Evolutionary conservation across 2,888 invertebrate species (phyloP).

Genomic region (Thera britannica): DNA sequence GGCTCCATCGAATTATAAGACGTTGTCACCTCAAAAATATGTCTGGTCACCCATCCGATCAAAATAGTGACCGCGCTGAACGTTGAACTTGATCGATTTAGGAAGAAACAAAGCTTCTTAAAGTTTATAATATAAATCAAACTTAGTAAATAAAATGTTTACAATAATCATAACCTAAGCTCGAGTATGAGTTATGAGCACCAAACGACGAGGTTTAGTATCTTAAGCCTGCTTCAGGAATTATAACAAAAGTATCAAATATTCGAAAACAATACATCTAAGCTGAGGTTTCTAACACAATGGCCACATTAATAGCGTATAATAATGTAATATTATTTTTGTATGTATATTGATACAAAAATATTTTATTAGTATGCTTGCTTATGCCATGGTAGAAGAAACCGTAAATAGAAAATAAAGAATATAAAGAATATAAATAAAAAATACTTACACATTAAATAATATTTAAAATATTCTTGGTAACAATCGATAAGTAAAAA

Average conservation of each 20-base stretch:
- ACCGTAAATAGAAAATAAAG: background rate
- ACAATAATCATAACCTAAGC: constrained; percentile 27
- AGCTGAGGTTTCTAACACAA: background rate
- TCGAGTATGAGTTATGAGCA: constrained; percentile 30
- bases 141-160: constrained; percentile 18
- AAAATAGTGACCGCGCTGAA: too few species aligned
- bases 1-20: too few species aligned
- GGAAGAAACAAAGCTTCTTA: too few species aligned
- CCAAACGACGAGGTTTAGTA: constrained; percentile 16
- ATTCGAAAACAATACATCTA: constrained; percentile 1
- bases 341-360: too few species aligned
- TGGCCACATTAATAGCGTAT: background rate
- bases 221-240: constrained; percentile 23
- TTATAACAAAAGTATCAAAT: background rate
- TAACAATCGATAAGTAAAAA: constrained; percentile 3
- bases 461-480: constrained; percentile 1
- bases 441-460: background rate
- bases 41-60: too few species aligned
- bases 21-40: too few species aligned
- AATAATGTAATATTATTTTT: background rate
- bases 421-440: too few species aligned
- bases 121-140: background rate
- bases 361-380: too few species aligned
- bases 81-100: too few species aligned
- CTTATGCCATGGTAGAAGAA: background rate